Evolutionary conservation across 2,113 vertebrate genomes (phyloP).

Genomic region (Columba janthina): DNA sequence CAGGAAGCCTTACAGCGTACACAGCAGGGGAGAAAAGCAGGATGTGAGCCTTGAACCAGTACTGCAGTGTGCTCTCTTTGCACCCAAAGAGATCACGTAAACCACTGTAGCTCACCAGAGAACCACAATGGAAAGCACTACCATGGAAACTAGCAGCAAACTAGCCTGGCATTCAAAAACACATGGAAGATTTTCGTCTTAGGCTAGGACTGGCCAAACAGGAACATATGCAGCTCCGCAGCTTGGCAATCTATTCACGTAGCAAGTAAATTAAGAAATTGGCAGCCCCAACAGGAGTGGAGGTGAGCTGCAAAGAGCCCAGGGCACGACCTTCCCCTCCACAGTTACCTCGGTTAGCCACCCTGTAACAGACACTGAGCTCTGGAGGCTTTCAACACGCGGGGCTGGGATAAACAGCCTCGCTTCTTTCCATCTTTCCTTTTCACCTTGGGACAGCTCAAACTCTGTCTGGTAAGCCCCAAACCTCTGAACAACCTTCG

Average conservation of each 20-base stretch:
- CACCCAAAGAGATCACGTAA: too few species aligned
- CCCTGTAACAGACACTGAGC: neutral
- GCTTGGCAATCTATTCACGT: neutral
- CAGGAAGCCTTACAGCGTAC: neutral
- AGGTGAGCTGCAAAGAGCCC: neutral
- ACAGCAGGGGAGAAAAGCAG: neutral
- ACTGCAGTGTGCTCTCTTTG: neutral
- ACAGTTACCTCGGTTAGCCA: accelerated
- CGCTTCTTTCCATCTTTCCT: neutral
- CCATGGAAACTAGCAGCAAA: neutral
- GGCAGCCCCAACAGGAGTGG: neutral
- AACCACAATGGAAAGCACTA: neutral
- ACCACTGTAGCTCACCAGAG: neutral
- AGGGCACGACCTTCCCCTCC: neutral
- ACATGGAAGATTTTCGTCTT: neutral
- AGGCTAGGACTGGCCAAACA: neutral
- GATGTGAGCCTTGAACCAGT: neutral
- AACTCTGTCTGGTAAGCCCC: neutral
- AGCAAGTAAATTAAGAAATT: neutral
- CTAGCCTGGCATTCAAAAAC: neutral
- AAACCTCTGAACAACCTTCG: neutral
- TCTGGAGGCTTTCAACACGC: neutral
- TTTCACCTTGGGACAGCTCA: neutral
- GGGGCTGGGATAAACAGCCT: neutral
- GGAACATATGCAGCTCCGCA: neutral